These are phyloP conservation scores for Nephrocerus scutellatus DNA, from an alignment of 2,888 invertebrate species.

Conservation along the genomic window DNA sequence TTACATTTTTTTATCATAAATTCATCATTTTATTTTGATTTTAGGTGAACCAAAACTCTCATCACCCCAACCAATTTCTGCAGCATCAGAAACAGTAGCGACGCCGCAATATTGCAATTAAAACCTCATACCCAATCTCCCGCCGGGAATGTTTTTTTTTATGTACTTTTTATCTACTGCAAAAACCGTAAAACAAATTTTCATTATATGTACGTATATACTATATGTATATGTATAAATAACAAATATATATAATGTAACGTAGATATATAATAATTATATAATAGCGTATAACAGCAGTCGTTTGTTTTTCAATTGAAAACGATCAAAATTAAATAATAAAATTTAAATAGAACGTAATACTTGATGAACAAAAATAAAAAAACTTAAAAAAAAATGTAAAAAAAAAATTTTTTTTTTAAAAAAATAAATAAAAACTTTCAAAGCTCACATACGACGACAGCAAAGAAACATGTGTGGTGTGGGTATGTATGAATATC, in stretches of 20 bases:
- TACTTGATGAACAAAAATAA: too few species aligned
- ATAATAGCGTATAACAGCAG: conserved; percentile 14
- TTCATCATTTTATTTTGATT: conserved; percentile 8
- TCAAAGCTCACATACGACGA: too few species aligned
- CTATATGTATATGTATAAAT: conserved; percentile 15
- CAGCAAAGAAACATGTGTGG: too few species aligned
- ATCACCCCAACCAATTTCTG: conserved; percentile 33
- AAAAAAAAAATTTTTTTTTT: too few species aligned
- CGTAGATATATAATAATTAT: conserved; percentile 12
- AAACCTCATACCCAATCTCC: conserved; percentile 16
- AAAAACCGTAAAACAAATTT: conserved; percentile 1
- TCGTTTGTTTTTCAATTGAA: conserved; percentile 11
- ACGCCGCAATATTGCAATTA: conserved; percentile 45
- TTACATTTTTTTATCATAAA: background rate
- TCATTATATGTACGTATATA: conserved; percentile 7
- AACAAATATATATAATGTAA: conserved; percentile 14
- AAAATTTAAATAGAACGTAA: too few species aligned
- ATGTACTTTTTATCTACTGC: conserved; percentile 19
- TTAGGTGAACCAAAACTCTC: conserved; percentile 45
- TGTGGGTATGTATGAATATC: too few species aligned
- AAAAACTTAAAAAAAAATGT: too few species aligned
- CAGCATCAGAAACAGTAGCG: conserved; percentile 26
- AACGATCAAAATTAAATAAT: too few species aligned
- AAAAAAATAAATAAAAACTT: too few species aligned
- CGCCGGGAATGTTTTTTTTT: conserved; percentile 23